Evolutionary conservation across 2,113 vertebrate genomes (phyloP), one percentile per base, ranked within the genome.

Genomic region (Alectura lathami): DNA sequence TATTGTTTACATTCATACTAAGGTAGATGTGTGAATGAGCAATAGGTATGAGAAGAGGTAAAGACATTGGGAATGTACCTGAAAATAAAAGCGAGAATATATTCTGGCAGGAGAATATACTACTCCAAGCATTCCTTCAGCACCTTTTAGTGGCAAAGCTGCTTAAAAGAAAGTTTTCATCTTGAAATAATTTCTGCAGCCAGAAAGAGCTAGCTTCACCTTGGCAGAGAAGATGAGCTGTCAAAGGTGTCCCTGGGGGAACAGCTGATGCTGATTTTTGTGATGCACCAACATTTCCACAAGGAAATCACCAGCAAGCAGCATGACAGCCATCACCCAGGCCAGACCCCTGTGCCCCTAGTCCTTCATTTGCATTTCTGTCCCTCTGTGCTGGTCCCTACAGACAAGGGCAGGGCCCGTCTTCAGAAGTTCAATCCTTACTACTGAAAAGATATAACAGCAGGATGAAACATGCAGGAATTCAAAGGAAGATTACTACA

Each of bases 311-410:
- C 13, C 69, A 43, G 43, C 42, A 16, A 91, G 34, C 43, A 24
- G 23, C 2, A 3, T 2, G 26, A 87, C 56, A 82, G 56, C 56
- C 1, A 0, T 26, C 60, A 74, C 36, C 36, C 2, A 0, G 24
- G 66, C 29, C 66, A 91, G 81, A 43, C 17, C 30, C 23, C 45
- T 2, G 0, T 32, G 51, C 17, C 89, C 48, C 9, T 32, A 16
- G 22, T 27, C 17, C 17, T 70, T 50, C 2, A 1, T 80, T 34
- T 53, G 40, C 42, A 22, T 26, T 82, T 68, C 34, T 15, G 8
- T n/a, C 11, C 22, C 80, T 47, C 56, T 43, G 21, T 1, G 0
- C 21, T 3, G 2, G 47, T 51, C 48, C 15, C 77, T 30, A 40
- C 1, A 70, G 40, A 75, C 27, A 70, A 67, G 60, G 21, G 18